These are phyloP conservation scores for Garra rufa DNA, from an alignment of 2,113 vertebrate genomes.

Conservation along the genomic window DNA sequence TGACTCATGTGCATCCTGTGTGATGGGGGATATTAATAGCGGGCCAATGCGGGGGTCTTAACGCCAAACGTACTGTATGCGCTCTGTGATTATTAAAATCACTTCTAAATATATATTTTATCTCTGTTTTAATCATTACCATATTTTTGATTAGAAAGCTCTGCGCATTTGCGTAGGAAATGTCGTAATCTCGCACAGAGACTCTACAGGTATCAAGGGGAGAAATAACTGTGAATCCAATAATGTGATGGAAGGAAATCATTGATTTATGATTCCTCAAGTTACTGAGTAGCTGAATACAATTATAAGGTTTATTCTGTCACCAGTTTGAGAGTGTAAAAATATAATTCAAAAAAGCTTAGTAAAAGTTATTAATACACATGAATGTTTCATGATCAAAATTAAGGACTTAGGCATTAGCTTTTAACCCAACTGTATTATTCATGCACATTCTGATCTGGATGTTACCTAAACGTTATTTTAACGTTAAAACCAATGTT, in stretches of 20 bases:
- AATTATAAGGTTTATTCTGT: background rate
- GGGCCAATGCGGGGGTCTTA: constrained; percentile 41
- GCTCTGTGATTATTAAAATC: no score
- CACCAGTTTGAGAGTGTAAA: background rate
- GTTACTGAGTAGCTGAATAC: background rate
- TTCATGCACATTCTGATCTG: background rate
- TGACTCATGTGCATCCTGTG: constrained; percentile 50
- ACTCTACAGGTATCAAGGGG: constrained; percentile 31
- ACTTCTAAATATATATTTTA: background rate
- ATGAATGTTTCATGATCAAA: background rate
- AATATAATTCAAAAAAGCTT: background rate
- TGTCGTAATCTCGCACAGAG: background rate
- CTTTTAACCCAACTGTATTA: background rate
- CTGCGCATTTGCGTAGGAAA: background rate
- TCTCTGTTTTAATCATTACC: background rate
- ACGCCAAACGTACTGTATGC: background rate
- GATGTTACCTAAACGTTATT: background rate
- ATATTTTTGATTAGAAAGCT: background rate
- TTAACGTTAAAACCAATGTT: background rate
- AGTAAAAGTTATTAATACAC: background rate
- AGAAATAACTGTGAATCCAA: constrained; percentile 1
- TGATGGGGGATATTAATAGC: constrained; percentile 29
- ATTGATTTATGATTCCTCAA: background rate
- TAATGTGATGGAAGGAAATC: background rate
- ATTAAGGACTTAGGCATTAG: no score